These are phyloP conservation scores for Galago senegalensis DNA, from an alignment of 2,797 vertebrate genomes.

Conservation along the genomic window DNA sequence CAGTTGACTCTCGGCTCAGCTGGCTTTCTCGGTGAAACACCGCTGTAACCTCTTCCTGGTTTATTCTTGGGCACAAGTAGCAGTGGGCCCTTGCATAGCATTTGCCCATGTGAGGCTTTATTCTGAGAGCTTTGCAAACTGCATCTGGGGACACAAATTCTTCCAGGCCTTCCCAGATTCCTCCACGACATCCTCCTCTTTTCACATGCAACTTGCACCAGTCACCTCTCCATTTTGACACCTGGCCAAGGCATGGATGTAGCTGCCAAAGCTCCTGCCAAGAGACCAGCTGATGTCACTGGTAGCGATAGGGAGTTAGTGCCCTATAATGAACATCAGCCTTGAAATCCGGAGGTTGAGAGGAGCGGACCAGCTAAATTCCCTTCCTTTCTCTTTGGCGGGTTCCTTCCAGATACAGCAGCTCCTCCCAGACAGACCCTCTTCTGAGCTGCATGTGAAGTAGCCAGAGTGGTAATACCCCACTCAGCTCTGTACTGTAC, in stretches of 20 bases:
- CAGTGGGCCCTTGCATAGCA: not conserved
- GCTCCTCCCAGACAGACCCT: not conserved
- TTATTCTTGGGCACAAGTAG: not conserved
- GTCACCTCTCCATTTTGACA: not conserved
- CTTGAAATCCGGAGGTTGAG: not conserved
- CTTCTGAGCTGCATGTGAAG: not conserved
- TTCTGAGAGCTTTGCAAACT: not conserved
- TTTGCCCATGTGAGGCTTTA: not conserved
- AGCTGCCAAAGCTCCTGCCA: not conserved
- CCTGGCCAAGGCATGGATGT: not conserved
- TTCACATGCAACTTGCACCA: not conserved
- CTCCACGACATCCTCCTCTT: not conserved
- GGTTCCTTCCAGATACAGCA: not conserved
- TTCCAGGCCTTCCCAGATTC: not conserved
- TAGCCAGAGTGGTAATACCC: not conserved
- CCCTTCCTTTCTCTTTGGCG: not conserved
- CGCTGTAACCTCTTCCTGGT: not conserved
- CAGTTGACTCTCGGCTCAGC: not conserved
- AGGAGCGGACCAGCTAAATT: not conserved
- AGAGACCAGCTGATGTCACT: not conserved
- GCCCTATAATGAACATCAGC: not conserved
- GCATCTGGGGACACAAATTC: no score
- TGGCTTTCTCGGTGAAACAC: not conserved
- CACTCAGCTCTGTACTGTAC: accelerated
- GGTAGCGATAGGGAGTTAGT: not conserved